Base-by-base conservation (phyloP, 2,888 invertebrate genomes). In the Cerastis leucographa region DNA sequence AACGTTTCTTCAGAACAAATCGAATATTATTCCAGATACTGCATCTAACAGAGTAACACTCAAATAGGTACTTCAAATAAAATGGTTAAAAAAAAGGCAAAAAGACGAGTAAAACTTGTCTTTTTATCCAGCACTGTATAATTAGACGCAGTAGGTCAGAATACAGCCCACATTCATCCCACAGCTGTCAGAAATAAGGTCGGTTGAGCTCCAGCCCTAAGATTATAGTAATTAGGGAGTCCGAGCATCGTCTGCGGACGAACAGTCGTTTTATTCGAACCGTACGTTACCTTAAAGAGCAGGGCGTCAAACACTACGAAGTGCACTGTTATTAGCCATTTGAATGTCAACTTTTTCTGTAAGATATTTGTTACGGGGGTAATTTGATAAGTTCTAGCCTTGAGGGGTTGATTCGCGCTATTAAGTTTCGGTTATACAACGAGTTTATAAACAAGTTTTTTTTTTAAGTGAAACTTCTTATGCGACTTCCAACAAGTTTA, bases 121-220 rank as follows among this genome's bases (percentile, higher is more conserved):
- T 22, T 46, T 42, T 19, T 17, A 59, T n/a, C 25, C 44, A 65
- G 40, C 25, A 54, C 76, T 70, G 67, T 71, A 81, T 86, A 75
- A 81, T 72, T n/a, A 80, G 49, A 71, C 66, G n/a, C 14, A 78
- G 73, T 86, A 74, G 76, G 83, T 83, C 81, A 85, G 67, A 64
- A 65, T 12, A 80, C 46, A 75, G 79, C 73, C 81, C 46, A 85
- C 79, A 72, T 76, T 67, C 61, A 69, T 74, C 66, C 70, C n/a
- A 54, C 89, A 89, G 89, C 88, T 90, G 88, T 80, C 85, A 80
- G 81, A 74, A 91, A 91, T 87, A 90, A 90, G 90, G 90, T 89
- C 88, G 88, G 84, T 87, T 83, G 85, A 71, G 80, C 85, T 86
- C 76, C 51, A 77, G 76, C 62, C 81, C 83, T 29, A 59, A 83